These are phyloP conservation scores for Lasioglossum leucozonium DNA, from an alignment of 2,888 invertebrate genomes.

Conservation along the genomic window DNA sequence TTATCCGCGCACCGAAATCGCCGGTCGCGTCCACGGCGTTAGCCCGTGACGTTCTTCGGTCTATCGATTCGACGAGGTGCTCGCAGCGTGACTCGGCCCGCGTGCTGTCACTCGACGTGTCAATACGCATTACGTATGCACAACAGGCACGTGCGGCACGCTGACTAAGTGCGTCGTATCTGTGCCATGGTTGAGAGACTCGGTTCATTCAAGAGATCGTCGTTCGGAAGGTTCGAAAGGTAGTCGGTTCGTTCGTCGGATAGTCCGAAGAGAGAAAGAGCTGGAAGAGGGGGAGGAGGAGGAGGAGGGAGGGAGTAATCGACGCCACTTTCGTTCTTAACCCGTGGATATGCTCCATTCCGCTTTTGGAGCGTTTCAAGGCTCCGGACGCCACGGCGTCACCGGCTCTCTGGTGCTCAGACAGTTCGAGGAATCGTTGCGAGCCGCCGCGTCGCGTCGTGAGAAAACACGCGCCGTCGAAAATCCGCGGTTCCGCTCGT, in stretches of 20 bases:
- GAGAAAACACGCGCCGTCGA: constrained; percentile 30
- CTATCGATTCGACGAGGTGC: constrained; percentile 54
- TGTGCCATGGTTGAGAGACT: constrained; percentile 53
- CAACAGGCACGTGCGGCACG: constrained; percentile 71
- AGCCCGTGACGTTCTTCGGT: constrained; percentile 1
- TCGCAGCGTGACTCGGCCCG: constrained; percentile 50
- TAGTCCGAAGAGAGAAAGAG: neutral
- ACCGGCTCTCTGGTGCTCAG: constrained; percentile 5
- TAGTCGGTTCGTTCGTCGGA: neutral
- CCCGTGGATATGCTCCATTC: constrained; percentile 28
- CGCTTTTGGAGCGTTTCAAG: constrained; percentile 52
- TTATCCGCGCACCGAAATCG: constrained; percentile 3
- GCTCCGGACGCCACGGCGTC: constrained; percentile 15
- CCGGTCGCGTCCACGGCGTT: constrained; percentile 25
- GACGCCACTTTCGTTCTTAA: constrained; percentile 56
- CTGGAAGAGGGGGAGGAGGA: neutral
- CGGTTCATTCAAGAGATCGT: constrained; percentile 67
- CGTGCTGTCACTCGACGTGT: constrained; percentile 63
- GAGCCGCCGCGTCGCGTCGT: constrained; percentile 4
- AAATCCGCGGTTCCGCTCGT: neutral
- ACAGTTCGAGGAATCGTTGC: constrained; percentile 42
- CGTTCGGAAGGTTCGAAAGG: neutral
- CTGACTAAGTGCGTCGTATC: constrained; percentile 64
- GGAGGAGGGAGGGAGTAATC: constrained; percentile 37
- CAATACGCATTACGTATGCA: constrained; percentile 72